Conservation (phyloP, 2,888 invertebrate species). For the Epinotia demarniana region DNA sequence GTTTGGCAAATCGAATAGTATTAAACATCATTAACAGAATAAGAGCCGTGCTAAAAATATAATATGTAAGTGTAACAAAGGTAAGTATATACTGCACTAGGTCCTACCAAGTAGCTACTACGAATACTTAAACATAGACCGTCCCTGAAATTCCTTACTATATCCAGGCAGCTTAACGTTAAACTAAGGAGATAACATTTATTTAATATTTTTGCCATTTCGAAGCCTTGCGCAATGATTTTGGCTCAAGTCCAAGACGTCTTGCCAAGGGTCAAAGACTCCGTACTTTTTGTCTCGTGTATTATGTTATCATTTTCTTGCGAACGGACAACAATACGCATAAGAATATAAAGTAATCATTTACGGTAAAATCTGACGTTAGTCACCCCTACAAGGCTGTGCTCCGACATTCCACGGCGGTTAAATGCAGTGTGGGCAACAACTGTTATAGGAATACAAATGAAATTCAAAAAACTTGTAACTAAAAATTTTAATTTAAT, state of each 20-base stretch:
- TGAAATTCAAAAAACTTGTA: no score
- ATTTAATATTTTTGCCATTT: conserved; percentile 61
- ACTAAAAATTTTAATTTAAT: no score
- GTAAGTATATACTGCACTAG: no score
- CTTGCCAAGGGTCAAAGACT: conserved; percentile 82
- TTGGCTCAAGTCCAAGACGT: conserved; percentile 77
- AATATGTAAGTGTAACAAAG: no score
- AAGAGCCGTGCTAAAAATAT: no score
- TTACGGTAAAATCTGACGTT: background rate
- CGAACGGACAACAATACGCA: conserved; percentile 80
- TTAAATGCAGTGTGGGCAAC: background rate
- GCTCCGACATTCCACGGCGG: background rate
- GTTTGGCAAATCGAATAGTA: no score
- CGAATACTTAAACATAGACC: background rate
- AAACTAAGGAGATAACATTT: conserved; percentile 50
- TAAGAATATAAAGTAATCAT: conserved; percentile 52
- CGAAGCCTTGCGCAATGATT: conserved; percentile 67
- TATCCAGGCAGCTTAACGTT: conserved; percentile 1
- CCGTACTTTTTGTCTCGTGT: conserved; percentile 70
- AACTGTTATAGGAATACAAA: no score
- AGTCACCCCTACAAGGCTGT: background rate
- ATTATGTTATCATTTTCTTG: conserved; percentile 77
- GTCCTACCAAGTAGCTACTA: no score
- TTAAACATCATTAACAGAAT: no score
- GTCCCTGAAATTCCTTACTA: background rate